Evolutionary conservation across 92 coral and sea anemone genomes (phyloP).

Genomic region (Isaurus tuberculatus): DNA sequence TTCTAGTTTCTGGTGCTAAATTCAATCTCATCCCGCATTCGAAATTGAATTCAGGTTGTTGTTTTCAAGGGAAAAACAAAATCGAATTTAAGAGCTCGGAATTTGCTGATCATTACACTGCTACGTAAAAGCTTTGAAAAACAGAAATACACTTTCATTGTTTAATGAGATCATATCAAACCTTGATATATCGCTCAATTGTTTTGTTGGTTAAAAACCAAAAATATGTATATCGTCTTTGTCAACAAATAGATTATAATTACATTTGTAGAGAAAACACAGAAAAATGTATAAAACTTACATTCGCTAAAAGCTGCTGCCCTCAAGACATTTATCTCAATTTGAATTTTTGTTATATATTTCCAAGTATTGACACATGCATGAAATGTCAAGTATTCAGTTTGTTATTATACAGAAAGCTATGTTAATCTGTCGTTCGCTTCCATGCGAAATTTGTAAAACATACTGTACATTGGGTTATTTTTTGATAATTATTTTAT

Average conservation of each 20-base stretch:
- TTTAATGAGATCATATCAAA: background rate
- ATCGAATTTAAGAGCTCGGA: background rate
- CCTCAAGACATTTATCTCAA: too few species aligned
- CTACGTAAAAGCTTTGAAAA: background rate
- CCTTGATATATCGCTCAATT: background rate
- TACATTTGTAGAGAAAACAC: too few species aligned
- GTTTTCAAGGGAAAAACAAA: background rate
- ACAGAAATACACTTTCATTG: background rate
- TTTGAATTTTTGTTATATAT: too few species aligned
- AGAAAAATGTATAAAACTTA: too few species aligned
- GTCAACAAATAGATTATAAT: too few species aligned
- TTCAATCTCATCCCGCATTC: background rate
- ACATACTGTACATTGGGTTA: background rate
- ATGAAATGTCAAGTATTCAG: background rate
- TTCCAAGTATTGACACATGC: background rate
- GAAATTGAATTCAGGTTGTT: background rate
- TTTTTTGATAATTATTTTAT: background rate
- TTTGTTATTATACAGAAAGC: background rate
- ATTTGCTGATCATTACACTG: background rate
- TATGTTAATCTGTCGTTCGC: background rate
- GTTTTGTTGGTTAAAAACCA: background rate
- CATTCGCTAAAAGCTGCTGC: too few species aligned
- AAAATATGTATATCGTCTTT: too few species aligned
- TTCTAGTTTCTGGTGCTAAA: constrained; percentile 28
- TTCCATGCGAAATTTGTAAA: background rate